Percentiles rank a stretch among this genome's conserved stretches.
Evolutionary conservation across 1,140 invertebrate species (phyloP).

Genomic region (Pseudomyrmex dendroicus): DNA sequence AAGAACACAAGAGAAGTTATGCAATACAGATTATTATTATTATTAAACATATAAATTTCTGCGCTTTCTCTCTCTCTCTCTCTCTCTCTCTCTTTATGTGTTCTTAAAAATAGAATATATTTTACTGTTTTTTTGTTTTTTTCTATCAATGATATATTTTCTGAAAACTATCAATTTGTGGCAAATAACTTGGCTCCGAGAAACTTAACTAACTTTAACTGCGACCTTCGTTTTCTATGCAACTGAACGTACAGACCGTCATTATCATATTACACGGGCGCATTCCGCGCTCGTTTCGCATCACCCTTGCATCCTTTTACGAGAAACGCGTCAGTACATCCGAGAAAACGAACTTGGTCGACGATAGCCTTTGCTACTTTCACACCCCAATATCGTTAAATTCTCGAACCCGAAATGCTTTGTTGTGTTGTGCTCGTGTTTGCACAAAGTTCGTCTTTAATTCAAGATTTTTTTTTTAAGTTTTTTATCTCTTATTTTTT

Average conservation of each 20-base stretch:
- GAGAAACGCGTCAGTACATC: background rate
- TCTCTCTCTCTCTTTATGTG: too few species aligned
- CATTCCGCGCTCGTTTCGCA: constrained; percentile 18
- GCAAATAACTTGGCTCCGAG: constrained; percentile 1
- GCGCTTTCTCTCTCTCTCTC: too few species aligned
- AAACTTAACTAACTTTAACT: constrained; percentile 21
- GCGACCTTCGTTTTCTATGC: constrained; percentile 39
- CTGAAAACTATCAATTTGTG: constrained; percentile 9
- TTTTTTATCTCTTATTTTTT: background rate
- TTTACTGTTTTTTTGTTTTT: background rate
- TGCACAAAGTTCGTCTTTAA: background rate
- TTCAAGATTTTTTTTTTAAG: background rate
- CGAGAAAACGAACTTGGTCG: constrained; percentile 36
- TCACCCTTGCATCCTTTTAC: background rate
- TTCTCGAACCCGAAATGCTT: constrained; percentile 4
- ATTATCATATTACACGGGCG: constrained; percentile 52
- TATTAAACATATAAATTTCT: too few species aligned
- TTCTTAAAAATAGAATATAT: background rate
- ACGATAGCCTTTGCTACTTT: constrained; percentile 26
- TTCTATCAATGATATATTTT: background rate
- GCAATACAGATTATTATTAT: background rate
- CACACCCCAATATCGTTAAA: constrained; percentile 22
- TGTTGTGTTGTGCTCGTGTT: background rate
- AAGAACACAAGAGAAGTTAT: background rate
- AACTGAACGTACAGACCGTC: constrained; percentile 35